Conservation (phyloP, 2,113 vertebrate genomes). For the Thinocorus orbignyianus region DNA sequence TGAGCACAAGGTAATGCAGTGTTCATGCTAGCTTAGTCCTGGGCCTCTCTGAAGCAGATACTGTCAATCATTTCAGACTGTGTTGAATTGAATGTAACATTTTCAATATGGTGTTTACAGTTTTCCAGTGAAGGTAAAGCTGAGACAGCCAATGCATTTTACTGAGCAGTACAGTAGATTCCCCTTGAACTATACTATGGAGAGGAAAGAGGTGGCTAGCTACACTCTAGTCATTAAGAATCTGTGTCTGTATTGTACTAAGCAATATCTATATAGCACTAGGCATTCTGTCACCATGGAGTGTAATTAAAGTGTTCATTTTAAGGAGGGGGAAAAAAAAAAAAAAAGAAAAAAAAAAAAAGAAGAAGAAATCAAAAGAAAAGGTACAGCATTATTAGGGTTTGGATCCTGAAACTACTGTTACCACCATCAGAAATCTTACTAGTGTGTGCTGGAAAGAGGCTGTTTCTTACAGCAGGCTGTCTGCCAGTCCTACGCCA, state of each 20-base stretch:
- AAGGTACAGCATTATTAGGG: not conserved
- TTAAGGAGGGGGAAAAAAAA: not conserved
- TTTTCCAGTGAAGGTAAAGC: not conserved
- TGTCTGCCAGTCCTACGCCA: not conserved
- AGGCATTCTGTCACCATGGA: not conserved
- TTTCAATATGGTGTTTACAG: constrained; percentile 14
- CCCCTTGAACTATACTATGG: not conserved
- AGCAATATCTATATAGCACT: too few species aligned
- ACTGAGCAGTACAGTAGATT: not conserved
- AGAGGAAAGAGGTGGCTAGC: not conserved
- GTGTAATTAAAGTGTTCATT: not conserved
- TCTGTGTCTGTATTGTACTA: not conserved
- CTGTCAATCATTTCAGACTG: constrained; percentile 42
- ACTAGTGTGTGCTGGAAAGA: not conserved
- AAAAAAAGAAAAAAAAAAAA: not conserved
- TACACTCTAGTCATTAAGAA: not conserved
- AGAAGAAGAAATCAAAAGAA: not conserved
- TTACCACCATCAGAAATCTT: not conserved
- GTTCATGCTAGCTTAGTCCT: not conserved
- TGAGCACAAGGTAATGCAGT: not conserved
- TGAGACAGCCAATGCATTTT: not conserved
- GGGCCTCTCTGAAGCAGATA: constrained; percentile 15
- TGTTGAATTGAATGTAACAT: not conserved
- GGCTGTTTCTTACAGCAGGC: not conserved
- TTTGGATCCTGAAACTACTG: not conserved